Evolutionary conservation across 2,797 vertebrate genomes (phyloP).

Genomic region (Pelodytes ibericus): DNA sequence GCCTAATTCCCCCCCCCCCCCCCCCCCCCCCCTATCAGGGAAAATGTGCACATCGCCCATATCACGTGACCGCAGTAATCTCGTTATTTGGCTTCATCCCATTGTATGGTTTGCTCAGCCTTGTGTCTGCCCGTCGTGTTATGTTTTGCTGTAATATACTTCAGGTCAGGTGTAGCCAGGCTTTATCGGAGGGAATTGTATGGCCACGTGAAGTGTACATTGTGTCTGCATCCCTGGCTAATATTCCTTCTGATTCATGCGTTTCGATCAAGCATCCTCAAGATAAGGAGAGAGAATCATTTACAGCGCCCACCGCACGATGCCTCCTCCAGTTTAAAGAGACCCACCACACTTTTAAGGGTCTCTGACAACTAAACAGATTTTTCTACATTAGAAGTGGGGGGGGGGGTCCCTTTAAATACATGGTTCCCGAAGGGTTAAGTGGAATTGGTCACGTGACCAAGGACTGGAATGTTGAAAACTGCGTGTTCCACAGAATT

Average conservation of each 20-base stretch:
- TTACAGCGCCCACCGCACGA: no score
- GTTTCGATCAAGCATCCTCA: neutral
- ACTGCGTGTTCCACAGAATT: slow-evolving; percentile 1
- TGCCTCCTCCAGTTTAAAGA: no score
- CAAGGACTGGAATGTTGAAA: neutral
- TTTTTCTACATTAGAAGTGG: no score
- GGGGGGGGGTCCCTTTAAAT: no score
- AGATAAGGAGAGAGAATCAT: no score
- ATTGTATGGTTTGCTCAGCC: slow-evolving; percentile 20
- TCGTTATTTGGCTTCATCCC: slow-evolving; percentile 44
- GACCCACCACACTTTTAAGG: no score
- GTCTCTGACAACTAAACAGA: no score
- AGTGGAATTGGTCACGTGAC: neutral
- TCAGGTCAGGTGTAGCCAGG: neutral
- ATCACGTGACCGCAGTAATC: slow-evolving; percentile 36
- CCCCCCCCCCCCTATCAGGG: neutral
- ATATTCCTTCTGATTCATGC: neutral
- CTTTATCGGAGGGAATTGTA: neutral
- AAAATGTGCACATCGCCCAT: neutral
- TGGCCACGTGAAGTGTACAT: neutral
- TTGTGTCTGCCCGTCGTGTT: slow-evolving; percentile 7
- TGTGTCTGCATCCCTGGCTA: neutral
- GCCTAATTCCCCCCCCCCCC: slow-evolving; percentile 2
- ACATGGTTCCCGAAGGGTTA: neutral
- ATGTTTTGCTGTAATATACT: neutral